Conservation (phyloP, 2,797 vertebrate species). For the Anas georgica region DNA sequence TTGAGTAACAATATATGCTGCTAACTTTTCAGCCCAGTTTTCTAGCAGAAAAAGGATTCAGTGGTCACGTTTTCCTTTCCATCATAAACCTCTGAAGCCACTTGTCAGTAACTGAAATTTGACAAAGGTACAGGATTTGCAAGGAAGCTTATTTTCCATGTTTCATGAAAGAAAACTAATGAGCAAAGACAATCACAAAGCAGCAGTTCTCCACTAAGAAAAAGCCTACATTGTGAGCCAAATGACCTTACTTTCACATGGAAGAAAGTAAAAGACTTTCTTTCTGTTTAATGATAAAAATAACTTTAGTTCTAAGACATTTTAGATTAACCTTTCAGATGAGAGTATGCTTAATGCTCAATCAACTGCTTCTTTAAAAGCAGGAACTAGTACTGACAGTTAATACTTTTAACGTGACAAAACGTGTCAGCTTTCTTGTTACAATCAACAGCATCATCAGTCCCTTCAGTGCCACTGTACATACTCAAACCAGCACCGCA, state of each 20-base stretch:
- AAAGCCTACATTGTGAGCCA: background rate
- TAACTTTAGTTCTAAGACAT: background rate
- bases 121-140: background rate
- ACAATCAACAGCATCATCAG: background rate
- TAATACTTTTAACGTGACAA: background rate
- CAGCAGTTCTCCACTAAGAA: background rate
- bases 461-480: background rate
- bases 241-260: background rate
- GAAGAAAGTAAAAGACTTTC: background rate
- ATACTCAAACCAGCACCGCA: background rate
- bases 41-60: background rate
- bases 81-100: background rate
- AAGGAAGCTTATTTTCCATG: background rate
- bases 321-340: background rate
- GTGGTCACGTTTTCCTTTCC: background rate
- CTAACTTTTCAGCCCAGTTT: background rate
- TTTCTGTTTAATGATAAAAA: background rate
- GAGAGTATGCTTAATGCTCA: background rate
- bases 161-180: background rate
- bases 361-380: background rate
- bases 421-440: background rate
- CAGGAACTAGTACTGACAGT: background rate
- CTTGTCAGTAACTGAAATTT: background rate
- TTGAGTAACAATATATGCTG: background rate
- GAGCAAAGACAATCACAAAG: background rate